These are phyloP conservation scores for Apolygus lucorum DNA, from an alignment of 1,140 invertebrate genomes.

Conservation along the genomic window DNA sequence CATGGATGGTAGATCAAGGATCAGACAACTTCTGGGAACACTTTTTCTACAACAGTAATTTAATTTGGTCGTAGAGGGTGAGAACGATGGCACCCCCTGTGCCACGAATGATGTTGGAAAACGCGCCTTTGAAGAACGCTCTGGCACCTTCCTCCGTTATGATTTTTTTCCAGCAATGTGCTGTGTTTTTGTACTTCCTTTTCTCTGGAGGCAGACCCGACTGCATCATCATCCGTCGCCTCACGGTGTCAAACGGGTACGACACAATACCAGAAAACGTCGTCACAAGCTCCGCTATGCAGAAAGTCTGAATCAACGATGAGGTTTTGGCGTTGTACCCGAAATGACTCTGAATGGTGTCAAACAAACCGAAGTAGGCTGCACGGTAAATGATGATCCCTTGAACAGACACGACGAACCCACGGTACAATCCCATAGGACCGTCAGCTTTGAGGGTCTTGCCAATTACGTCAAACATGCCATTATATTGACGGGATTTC, in stretches of 20 bases:
- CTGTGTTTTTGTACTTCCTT: conserved; percentile 61
- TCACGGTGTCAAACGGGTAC: conserved; percentile 83
- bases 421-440: conserved; percentile 67
- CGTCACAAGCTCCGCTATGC: conserved; percentile 51
- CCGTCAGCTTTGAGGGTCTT: conserved; percentile 9
- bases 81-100: conserved; percentile 65
- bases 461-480: not conserved
- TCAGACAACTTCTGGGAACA: too few species aligned
- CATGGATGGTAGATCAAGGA: too few species aligned
- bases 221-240: conserved; percentile 87
- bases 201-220: conserved; percentile 57
- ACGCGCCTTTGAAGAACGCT: conserved; percentile 75
- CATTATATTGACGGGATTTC: not conserved
- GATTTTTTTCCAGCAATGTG: conserved; percentile 64
- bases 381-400: conserved; percentile 82
- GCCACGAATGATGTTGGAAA: conserved; percentile 69
- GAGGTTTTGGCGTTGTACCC: conserved; percentile 44
- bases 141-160: conserved; percentile 51
- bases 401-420: conserved; percentile 83
- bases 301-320: conserved; percentile 17
- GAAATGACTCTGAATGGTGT: conserved; percentile 79
- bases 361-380: conserved; percentile 88
- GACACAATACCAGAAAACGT: conserved; percentile 69
- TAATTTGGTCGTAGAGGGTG: conserved; percentile 69
- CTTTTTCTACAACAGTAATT: conserved; percentile 41